phyloP scores from a whole-genome alignment of 2,113 vertebrate species.

The Albula glossodonta region DNA sequence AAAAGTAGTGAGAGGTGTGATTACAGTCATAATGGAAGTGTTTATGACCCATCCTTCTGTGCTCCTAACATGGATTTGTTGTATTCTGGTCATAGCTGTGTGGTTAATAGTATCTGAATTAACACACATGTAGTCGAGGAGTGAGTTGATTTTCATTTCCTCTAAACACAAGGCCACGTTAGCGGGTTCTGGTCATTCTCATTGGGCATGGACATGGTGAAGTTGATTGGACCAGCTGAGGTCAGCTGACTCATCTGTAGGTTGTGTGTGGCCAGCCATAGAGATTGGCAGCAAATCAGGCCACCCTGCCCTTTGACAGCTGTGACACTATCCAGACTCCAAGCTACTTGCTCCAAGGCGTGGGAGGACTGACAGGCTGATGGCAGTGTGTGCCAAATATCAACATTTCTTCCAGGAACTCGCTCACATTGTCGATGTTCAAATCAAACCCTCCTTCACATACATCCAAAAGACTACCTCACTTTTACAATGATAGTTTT shows the following conservation, averaged over 20 bases:
- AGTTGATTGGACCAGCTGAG: neutral
- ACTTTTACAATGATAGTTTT: neutral
- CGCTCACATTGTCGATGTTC: neutral
- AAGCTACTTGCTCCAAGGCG: neutral
- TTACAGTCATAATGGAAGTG: neutral
- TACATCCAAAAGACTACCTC: neutral
- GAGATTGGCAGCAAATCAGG: neutral
- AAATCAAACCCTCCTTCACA: neutral
- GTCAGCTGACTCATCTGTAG: neutral
- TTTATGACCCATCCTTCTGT: neutral
- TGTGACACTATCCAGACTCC: neutral
- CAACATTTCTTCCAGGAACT: constrained; percentile 12
- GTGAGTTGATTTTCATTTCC: constrained; percentile 9
- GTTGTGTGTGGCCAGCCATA: neutral
- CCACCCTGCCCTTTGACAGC: constrained; percentile 12
- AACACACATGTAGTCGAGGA: neutral
- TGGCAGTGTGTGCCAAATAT: neutral
- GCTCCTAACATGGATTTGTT: neutral
- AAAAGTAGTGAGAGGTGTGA: neutral
- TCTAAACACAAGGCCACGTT: neutral
- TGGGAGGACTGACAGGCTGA: neutral
- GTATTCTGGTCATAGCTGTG: neutral
- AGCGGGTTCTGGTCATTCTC: neutral
- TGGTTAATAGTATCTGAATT: neutral
- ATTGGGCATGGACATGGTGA: neutral